Evolutionary conservation across 2,797 vertebrate species (phyloP).

Genomic region (Galaxias olidus): DNA sequence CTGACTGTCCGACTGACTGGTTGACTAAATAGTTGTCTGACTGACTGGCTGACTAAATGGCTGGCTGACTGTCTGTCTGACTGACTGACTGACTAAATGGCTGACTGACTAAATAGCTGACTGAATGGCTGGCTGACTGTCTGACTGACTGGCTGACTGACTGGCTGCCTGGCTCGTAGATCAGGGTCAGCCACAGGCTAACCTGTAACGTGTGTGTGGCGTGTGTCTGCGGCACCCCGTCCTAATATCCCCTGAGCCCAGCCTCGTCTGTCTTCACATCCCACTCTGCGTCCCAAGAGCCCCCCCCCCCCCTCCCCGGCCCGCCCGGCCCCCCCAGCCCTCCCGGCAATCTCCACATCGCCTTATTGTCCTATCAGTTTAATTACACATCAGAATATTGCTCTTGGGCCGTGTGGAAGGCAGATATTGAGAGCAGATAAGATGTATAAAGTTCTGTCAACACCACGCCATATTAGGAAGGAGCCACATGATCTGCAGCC

Average conservation of each 20-base stretch:
- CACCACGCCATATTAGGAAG: constrained; percentile 75
- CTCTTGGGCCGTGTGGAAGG: constrained; percentile 73
- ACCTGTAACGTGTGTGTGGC: constrained; percentile 52
- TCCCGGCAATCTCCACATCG: constrained; percentile 78
- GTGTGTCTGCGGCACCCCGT: constrained; percentile 63
- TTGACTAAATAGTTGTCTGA: too few relatives aligned
- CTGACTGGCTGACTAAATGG: too few relatives aligned
- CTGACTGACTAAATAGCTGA: too few relatives aligned
- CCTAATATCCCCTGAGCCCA: constrained; percentile 71
- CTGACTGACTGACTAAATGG: too few relatives aligned
- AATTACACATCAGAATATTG: constrained; percentile 81
- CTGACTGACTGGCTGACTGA: too few relatives aligned
- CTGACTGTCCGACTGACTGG: too few relatives aligned
- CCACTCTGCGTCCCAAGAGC: constrained; percentile 75
- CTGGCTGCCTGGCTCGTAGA: constrained; percentile 31
- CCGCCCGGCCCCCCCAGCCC: too few relatives aligned
- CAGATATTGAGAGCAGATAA: constrained; percentile 83
- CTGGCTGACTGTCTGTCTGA: too few relatives aligned
- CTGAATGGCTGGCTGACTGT: too few relatives aligned
- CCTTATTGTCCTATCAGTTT: constrained; percentile 78
- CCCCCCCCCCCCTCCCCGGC: constrained; percentile 63
- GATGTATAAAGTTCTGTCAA: constrained; percentile 83
- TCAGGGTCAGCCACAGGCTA: constrained; percentile 50
- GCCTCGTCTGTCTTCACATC: constrained; percentile 79
- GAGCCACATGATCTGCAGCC: constrained; percentile 72